These are phyloP conservation scores for Hylia prasina DNA, from an alignment of 2,113 vertebrate species.

Conservation along the genomic window DNA sequence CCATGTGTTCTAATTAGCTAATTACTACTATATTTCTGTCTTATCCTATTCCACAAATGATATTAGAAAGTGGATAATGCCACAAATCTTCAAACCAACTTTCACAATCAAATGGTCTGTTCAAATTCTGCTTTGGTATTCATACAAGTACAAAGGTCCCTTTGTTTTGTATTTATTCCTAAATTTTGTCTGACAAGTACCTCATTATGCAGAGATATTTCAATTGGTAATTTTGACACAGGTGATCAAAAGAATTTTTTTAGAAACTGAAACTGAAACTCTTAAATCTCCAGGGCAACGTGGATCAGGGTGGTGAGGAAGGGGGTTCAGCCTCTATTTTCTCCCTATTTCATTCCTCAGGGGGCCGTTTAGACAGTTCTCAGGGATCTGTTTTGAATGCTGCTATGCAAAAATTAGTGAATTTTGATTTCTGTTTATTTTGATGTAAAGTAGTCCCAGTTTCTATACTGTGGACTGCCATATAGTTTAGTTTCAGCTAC, in stretches of 20 bases:
- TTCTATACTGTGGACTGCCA: neutral
- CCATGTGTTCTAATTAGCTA: slow-evolving; percentile 49
- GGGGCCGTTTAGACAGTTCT: neutral
- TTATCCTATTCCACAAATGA: neutral
- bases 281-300: neutral
- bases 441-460: neutral
- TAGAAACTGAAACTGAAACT: neutral
- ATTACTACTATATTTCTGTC: slow-evolving; percentile 17
- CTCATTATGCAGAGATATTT: neutral
- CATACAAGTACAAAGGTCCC: neutral
- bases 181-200: neutral
- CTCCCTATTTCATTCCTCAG: neutral
- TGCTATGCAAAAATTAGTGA: neutral
- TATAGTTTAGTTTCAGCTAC: neutral
- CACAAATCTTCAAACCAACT: neutral
- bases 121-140: neutral
- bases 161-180: neutral
- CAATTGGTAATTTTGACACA: neutral
- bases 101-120: neutral
- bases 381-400: neutral
- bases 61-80: neutral
- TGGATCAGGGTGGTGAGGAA: neutral
- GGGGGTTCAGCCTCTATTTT: neutral
- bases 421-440: neutral
- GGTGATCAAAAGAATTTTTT: neutral